Evolutionary conservation across 2,797 vertebrate species (phyloP), one percentile per base, ranked within the genome.

Genomic region (Hyperoplus lanceolatus): DNA sequence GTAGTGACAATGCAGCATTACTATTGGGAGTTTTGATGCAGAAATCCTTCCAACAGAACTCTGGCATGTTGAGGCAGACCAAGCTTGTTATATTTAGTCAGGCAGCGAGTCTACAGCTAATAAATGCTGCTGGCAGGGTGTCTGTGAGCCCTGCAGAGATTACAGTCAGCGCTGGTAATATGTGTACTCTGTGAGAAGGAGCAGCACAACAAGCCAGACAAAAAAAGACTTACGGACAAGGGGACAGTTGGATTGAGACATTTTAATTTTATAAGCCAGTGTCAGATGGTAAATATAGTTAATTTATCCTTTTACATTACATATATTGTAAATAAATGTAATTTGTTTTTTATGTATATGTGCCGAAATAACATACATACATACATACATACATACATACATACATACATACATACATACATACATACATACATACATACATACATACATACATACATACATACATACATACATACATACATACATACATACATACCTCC

Each of bases 11-110:
- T 68, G 71, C 77, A 53, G 18, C 73, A 66, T 83, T 65, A 81
- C 80, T 74, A 83, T 42, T 65, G 80, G 79, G 74, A 77, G 42
- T 85, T 88, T 87, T 80, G 45, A 80, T 81, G 81, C 77, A 75
- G 54, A 85, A 84, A 89, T 68, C 80, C 56, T 73, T 87, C 87
- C 85, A 90, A 87, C 79, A 80, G 75, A 86, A 87, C 77, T 80
- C 76, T 90, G 91, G 91, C 88, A 88, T 89, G 91, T 92, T 82
- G 84, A 91, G 83, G 89, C 90, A 90, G 87, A 85, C 70, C 76
- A 67, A 78, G 92, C 90, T 82, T 87, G 91, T 93, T 95, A 95
- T 95, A 95, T 95, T 94, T 95, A 95, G 93, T 91, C 86, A 80
- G 89, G 92, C 93, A 93, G 87, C 82, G 77, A 92, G 92, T 85